Evolutionary conservation across 1,140 invertebrate genomes (phyloP), one percentile per base, ranked within the genome.

Genomic region (Drosophila kanapiae): DNA sequence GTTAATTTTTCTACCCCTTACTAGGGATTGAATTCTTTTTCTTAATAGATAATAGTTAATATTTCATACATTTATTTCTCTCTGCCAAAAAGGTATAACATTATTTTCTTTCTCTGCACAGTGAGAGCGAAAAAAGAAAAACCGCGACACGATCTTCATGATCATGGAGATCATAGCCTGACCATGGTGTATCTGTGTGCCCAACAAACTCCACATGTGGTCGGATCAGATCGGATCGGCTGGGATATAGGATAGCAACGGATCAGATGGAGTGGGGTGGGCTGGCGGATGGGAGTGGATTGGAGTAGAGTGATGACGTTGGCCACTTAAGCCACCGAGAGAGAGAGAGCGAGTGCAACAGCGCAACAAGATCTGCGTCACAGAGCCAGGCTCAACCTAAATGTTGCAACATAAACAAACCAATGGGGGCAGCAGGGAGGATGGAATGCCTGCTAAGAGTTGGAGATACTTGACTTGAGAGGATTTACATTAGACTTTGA

Each of bases 161-260:
- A 51, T 60, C 69, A 71, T 69, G 42, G 37, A 18, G 61, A 75
- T 63, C 23, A 45, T 59, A 68, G 48, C 31, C 37, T 48, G 35
- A 23, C 48, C 13, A 62, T 49, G 60, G 48, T 64, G 49, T 74
- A 45, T 85, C 78, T 81, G 82, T 85, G 75, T 85, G 82, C 82
- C 86, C 84, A 88, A 90, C 84, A 88, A 88, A 88, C 84, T 80
- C 84, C 84, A 88, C 85, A 88, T 88, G 85, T 78, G 84, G 84
- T 84, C 84, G 58, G 42, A 59, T 56, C 31, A 38, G 48, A 53
- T 70, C 16, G 62, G 42, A 59, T 72, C 45, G 54, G 35, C 40
- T 58, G 33, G 67, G 70, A 48, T 71, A 62, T 67, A 27, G 47
- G 62, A 68, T 69, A 33, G 68, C 42, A 71, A 57, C 45, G 18